Base-by-base conservation (phyloP, 2,888 invertebrate genomes). In the Erynnis tages region DNA sequence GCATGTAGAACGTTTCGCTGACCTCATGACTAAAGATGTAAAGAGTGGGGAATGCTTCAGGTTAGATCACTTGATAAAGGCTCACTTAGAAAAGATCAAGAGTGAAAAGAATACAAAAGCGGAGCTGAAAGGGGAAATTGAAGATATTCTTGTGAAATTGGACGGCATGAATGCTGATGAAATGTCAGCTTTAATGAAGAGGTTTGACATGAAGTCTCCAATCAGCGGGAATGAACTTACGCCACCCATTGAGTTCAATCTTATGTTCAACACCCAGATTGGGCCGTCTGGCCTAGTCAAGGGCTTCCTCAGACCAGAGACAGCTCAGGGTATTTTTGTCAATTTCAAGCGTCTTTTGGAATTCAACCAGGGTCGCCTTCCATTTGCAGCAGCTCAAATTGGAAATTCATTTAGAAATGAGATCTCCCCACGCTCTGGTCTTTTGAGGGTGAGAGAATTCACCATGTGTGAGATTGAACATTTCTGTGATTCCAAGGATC, bases 391-490 rank as follows among this genome's bases (percentile, higher is more conserved):
- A 48, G 99, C 99, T 7, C 99, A 99, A 90, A 98, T 99, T 69
- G 99, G 99, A 59, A 97, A 97, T 76, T 95, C 99, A 0, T 99
- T 99, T 79, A 93, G 99, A 63, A 99, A 99, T 90, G 99, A 99
- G 91, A 99, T 99, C 67, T 99, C 99, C 0, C 99, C 99, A 1
- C 91, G 99, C 55, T 97, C 98, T 59, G 99, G 99, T 1, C 90
- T 99, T 6, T 94, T 99, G 35, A 91, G 99, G 68, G 98, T 99
- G 1, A 93, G 98, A 69, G 99, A 99, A 80, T 99, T 99, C 75
- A 99, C 98, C 0, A 99, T 99, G 99, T 98, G 98, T 55, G 99
- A 99, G 90, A 99, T 99, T 67, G 99, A 99, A 82, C 98, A 99
- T 86, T 99, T 99, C 80, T 98, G 98, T 81, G 98, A 99, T 86